Base-by-base conservation (phyloP, 2,888 invertebrate species). In the Eristalis tenax region DNA sequence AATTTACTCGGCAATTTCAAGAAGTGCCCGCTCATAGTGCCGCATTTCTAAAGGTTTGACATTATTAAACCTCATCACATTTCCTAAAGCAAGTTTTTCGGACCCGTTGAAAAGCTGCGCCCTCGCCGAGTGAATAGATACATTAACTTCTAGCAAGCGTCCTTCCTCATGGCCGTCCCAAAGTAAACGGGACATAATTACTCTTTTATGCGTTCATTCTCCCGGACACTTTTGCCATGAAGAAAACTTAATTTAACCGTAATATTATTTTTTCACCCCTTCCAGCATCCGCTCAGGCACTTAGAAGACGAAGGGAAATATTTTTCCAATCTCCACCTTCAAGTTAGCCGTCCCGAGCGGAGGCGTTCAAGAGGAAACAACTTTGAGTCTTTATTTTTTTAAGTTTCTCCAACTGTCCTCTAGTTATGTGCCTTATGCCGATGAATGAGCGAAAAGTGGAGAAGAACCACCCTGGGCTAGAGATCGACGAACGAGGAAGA, bases 181-280 rank as follows among this genome's bases (percentile, higher is more conserved):
- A 75, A 78, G 73, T 65, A 79, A 66, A 83, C 66, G 63, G 57
- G 57, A 68, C 64, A 76, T 87, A 87, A 87, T 87, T 87, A 83
- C 87, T 87, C 83, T 64, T 83, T 83, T 83, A 83, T 83, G 63
- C 76, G 75, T 73, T 83, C 50, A 76, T 87, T 80, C 68, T 76
- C 76, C 28, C 71, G 38, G 78, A 79, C 50, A 83, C 79, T 83
- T 79, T 83, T 59, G 23, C 77, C 38, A 32, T 78, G 75, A 86
- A 79, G 87, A 69, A 83, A 87, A 80, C 87, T 83, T 83, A 83
- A 83, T 83, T 83, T 83, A 68, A 64, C 68, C 87, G 79, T 82
- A 86, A 82, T 74, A 83, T 78, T 75, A 78, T 63, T 63, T 65
- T 70, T 74, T 32, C 63, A 23, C 63, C 23, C 11, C 28, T 18